phyloP scores from a whole-genome alignment of 2,113 vertebrate genomes.

The Tyto alba region DNA sequence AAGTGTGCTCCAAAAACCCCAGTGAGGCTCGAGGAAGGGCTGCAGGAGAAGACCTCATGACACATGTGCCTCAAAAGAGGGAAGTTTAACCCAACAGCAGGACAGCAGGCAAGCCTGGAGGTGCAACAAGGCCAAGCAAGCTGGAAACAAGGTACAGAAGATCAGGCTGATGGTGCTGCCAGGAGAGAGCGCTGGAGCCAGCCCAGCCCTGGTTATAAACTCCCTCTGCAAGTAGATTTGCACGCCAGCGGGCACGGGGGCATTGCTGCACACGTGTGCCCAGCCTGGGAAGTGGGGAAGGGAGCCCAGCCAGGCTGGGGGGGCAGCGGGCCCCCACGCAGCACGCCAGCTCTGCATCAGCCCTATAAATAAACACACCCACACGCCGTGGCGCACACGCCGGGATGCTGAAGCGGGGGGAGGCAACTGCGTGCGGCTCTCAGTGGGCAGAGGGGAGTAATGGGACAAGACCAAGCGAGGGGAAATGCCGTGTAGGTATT shows the following conservation, averaged over 20 bases:
- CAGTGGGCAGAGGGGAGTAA: background rate
- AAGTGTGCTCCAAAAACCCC: background rate
- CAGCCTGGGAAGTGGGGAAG: background rate
- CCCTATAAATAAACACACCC: slow-evolving; percentile 25
- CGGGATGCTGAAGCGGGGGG: background rate
- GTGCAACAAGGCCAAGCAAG: background rate
- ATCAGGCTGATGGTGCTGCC: background rate
- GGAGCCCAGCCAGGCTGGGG: background rate
- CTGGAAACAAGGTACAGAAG: background rate
- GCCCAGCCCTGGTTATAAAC: background rate
- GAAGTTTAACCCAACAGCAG: background rate
- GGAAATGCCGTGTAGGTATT: background rate
- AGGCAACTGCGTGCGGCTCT: background rate
- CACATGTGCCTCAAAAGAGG: fast-evolving
- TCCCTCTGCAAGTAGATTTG: background rate
- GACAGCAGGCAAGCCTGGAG: background rate
- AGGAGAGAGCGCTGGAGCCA: background rate
- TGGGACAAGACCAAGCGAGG: background rate
- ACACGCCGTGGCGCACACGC: background rate
- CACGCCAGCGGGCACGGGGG: fast-evolving
- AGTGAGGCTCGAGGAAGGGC: background rate
- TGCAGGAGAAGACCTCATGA: background rate
- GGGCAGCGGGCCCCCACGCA: background rate
- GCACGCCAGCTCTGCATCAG: background rate
- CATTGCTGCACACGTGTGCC: fast-evolving